Conservation (phyloP, 2,888 invertebrate species). For the Chrysolina americana region DNA sequence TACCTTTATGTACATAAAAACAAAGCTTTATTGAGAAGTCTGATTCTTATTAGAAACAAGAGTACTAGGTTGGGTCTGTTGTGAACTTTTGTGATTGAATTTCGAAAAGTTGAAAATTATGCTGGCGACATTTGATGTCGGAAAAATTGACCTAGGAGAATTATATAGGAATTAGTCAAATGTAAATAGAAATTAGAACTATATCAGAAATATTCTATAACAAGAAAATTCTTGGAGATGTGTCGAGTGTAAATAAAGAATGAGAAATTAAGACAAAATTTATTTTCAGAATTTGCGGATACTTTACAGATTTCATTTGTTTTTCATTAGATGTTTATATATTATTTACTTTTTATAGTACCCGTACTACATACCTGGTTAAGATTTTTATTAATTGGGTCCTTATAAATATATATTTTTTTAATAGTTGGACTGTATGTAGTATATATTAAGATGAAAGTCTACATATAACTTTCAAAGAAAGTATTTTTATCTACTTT, state of each 20-base stretch:
- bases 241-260: slow-evolving; percentile 13
- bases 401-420: no score
- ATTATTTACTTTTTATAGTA: no score
- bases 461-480: no score
- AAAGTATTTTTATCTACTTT: no score
- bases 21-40: slow-evolving; percentile 54
- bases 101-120: background rate
- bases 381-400: no score
- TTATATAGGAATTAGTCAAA: background rate
- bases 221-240: background rate
- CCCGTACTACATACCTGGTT: no score
- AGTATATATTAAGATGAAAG: no score
- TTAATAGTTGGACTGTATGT: no score
- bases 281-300: background rate
- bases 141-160: background rate
- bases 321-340: background rate
- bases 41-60: slow-evolving; percentile 43
- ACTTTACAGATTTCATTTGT: background rate
- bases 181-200: background rate
- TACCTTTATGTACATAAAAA: slow-evolving; percentile 46
- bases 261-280: background rate
- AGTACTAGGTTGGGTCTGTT: slow-evolving; percentile 21
- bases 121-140: background rate
- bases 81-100: slow-evolving; percentile 28
- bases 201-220: background rate